phyloP scores from a whole-genome alignment of 2,113 vertebrate genomes.

The Ammodytes dubius region DNA sequence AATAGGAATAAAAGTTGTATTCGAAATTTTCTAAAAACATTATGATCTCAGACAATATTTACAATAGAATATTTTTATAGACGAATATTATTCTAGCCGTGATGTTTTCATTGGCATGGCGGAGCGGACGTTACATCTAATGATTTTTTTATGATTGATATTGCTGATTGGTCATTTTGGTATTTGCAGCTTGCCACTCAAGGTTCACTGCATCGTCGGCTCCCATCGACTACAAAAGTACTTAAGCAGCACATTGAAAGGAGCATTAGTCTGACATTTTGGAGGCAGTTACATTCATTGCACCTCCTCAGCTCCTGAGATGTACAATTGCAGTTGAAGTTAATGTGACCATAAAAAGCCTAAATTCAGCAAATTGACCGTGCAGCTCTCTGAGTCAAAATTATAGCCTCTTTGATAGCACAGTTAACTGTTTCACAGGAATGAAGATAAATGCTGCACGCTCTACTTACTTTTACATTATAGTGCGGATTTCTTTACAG shows the following conservation, averaged over 20 bases:
- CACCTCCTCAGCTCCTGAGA: constrained; percentile 42
- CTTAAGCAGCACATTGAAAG: constrained; percentile 14
- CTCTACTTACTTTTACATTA: background rate
- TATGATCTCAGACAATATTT: constrained; percentile 23
- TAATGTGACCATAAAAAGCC: constrained; percentile 54
- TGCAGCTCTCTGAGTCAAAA: constrained; percentile 22
- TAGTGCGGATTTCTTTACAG: background rate
- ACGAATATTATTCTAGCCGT: constrained; percentile 8
- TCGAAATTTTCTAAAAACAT: constrained; percentile 5
- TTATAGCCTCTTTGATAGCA: constrained; percentile 15
- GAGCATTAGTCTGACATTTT: constrained; percentile 30
- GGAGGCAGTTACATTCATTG: constrained; percentile 20
- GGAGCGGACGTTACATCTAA: constrained; percentile 40
- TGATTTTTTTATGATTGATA: constrained; percentile 36
- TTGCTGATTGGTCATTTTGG: constrained; percentile 3
- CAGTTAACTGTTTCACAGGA: constrained; percentile 7
- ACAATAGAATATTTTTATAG: constrained; percentile 17
- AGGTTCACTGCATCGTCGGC: constrained; percentile 2
- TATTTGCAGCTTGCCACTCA: constrained; percentile 14
- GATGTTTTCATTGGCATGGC: background rate
- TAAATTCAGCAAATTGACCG: constrained; percentile 37
- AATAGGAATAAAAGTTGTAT: constrained; percentile 32
- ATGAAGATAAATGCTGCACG: background rate
- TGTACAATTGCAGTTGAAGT: constrained; percentile 6
- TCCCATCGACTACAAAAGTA: background rate